A percentile compares a stretch with the other conserved stretches of the same genome.
These are phyloP conservation scores for Kryptolebias marmoratus DNA, from an alignment of 2,113 vertebrate species.

Conservation along the genomic window DNA sequence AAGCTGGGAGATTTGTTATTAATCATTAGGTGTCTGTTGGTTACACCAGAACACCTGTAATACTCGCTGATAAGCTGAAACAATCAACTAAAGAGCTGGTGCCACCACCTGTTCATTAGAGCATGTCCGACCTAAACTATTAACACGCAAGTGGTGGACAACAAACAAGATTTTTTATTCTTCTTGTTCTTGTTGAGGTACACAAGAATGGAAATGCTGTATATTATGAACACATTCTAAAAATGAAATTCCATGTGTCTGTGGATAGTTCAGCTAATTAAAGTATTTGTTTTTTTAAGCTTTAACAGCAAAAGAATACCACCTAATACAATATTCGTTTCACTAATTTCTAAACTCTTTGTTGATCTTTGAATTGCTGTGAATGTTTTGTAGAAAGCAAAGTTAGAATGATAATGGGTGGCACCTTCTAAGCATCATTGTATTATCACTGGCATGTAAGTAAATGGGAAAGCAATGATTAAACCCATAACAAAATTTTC, in stretches of 20 bases:
- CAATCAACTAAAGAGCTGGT: not conserved
- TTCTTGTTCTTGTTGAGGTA: too few species aligned
- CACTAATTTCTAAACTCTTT: not conserved
- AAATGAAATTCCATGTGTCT: too few species aligned
- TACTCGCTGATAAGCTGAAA: not conserved
- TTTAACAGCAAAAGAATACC: too few species aligned
- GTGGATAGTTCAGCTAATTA: too few species aligned
- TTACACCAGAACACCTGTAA: not conserved
- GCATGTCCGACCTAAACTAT: not conserved
- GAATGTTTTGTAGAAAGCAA: not conserved
- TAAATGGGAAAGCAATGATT: conserved; percentile 29
- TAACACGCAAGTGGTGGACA: not conserved
- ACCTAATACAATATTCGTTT: too few species aligned
- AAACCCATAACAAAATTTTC: conserved; percentile 25
- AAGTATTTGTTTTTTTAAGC: too few species aligned
- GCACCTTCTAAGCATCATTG: conserved; percentile 19
- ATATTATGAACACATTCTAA: too few species aligned
- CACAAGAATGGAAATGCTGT: too few species aligned
- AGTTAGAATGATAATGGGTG: conserved; percentile 9
- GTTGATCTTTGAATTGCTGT: not conserved
- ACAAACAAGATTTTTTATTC: too few species aligned
- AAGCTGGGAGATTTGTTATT: not conserved
- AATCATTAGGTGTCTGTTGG: not conserved
- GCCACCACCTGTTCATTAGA: too few species aligned
- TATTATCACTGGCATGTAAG: conserved; percentile 21